Percentiles rank a stretch among this genome's conserved stretches.
Evolutionary conservation across 2,888 invertebrate species (phyloP).

Genomic region (Selenia dentaria): DNA sequence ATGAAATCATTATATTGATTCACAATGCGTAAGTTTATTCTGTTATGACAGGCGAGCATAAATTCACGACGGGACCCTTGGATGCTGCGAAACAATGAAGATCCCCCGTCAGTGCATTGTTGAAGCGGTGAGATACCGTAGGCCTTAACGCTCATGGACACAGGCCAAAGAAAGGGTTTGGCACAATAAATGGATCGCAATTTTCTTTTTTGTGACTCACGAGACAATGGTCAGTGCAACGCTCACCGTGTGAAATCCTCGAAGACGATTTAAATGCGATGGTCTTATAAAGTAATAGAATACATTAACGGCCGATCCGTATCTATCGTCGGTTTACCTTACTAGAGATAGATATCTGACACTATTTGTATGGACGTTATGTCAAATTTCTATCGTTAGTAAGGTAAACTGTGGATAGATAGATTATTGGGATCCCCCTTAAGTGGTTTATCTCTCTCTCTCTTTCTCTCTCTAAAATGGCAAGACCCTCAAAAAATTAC

Average conservation of each 20-base stretch:
- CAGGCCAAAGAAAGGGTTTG: conserved; percentile 67
- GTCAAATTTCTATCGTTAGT: no score
- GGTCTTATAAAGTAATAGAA: conserved; percentile 46
- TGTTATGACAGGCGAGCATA: conserved; percentile 83
- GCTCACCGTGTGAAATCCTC: conserved; percentile 73
- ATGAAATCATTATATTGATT: conserved; percentile 80
- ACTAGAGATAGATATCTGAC: no score
- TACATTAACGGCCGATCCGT: conserved; percentile 41
- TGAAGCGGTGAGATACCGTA: conserved; percentile 73
- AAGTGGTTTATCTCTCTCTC: conserved; percentile 24
- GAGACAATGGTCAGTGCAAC: conserved; percentile 73
- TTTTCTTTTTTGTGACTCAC: conserved; percentile 69
- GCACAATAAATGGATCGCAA: conserved; percentile 65
- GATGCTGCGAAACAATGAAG: conserved; percentile 80
- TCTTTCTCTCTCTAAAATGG: no score
- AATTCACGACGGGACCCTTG: conserved; percentile 77
- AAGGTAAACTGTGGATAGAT: no score
- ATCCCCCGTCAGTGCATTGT: conserved; percentile 66
- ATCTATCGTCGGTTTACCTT: no score
- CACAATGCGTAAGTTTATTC: conserved; percentile 82
- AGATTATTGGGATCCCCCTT: no score
- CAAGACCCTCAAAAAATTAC: no score
- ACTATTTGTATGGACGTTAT: no score
- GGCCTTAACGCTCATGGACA: conserved; percentile 69
- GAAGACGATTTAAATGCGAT: conserved; percentile 47